Base-by-base conservation (phyloP, 2,113 vertebrate species). In the Myotis yumanensis region DNA sequence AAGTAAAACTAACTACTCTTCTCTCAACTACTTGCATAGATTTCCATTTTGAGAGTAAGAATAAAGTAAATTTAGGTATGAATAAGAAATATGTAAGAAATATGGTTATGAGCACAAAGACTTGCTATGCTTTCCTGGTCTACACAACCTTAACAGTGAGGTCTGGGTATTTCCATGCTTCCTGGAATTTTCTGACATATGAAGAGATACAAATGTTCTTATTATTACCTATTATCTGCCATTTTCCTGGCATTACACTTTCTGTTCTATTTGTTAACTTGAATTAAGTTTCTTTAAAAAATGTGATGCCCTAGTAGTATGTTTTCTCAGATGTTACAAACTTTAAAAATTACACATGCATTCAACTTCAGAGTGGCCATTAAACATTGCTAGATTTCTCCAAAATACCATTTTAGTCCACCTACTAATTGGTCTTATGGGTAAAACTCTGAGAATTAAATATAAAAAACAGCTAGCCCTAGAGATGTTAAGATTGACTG, bases 21-120 rank as follows among this genome's bases (percentile, higher is more conserved):
- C 48, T 84, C 7, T 46, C 51, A 77, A 62, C 18, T 59, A 16
- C 32, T 90, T 87, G 28, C 32, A 64, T 22, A 72, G 57, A 87
- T 62, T 85, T 86, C 32, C 46, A 68, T 66, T 83, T 37, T 66
- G 30, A 79, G 43, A 84, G 40, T 64, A 69, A 89, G 12, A 71
- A 72, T 91, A 66, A 93, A 87, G 72, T 28, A 73, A 95, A 80
- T 59, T 52, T 76, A 85, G 30, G 11, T 90, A 57, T 90, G 54
- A 77, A 40, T 88, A 76, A 90, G 72, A 92, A 94, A 77, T 84
- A 76, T 32, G 28, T 88, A 76, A 90, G 72, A 92, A 94, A 77
- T 84, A 76, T 32, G n/a, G 35, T 87, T 57, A 89, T 79, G 11
- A 30, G 22, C 25, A 87, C 43, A 37, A 73, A 80, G 64, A 87